Evolutionary conservation across 2,113 vertebrate species (phyloP).

Genomic region (Microcebus ravelobensis): DNA sequence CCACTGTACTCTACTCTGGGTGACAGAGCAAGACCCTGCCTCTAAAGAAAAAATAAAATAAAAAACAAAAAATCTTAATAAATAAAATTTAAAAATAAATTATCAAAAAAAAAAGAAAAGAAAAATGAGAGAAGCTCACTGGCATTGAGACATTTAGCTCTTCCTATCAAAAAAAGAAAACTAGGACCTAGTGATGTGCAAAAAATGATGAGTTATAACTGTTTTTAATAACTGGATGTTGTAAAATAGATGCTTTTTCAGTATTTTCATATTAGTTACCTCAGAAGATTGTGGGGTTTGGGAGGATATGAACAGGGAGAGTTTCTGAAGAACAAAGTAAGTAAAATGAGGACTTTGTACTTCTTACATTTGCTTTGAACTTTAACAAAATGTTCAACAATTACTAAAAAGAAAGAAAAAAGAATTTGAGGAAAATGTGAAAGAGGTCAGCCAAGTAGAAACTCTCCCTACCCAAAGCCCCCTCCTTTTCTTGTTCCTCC

Average conservation of each 20-base stretch:
- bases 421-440: background rate
- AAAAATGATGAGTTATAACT: background rate
- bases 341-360: background rate
- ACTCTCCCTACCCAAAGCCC: background rate
- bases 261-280: background rate
- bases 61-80: too few relatives aligned
- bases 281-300: background rate
- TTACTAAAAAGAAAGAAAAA: background rate
- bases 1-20: too few relatives aligned
- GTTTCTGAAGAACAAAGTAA: background rate
- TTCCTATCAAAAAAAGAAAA: background rate
- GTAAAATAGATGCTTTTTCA: background rate
- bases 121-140: background rate
- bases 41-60: too few relatives aligned
- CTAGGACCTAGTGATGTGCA: background rate
- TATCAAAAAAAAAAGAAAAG: too few relatives aligned
- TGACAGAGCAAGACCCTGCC: too few relatives aligned
- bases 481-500: background rate
- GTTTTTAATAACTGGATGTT: background rate
- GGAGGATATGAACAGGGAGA: background rate
- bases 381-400: background rate
- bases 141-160: background rate
- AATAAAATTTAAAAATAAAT: too few relatives aligned
- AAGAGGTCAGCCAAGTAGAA: background rate
- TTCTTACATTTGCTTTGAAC: background rate